Evolutionary conservation across 2,797 vertebrate species (phyloP), one percentile per base, ranked within the genome.

Genomic region (Nyctibius grandis): DNA sequence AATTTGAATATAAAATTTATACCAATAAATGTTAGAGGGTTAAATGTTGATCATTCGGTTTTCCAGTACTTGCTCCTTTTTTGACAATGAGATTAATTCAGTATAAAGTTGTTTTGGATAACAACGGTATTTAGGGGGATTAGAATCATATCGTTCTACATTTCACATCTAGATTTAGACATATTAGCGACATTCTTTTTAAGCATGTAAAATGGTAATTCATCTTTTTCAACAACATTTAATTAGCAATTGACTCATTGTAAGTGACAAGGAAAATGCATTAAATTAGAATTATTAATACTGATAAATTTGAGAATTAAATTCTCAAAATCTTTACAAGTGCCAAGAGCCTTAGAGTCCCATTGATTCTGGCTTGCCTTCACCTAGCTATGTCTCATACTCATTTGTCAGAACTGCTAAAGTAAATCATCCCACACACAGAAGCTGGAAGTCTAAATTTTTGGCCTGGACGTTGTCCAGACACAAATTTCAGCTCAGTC

Each of bases 201-300:
- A 77, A 77, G 77, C 91, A 67, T 45, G 74, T 74, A 85, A 96
- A 97, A 91, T 61, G 68, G 63, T 72, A 91, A 91, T 94, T 95
- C 15, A 38, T 93, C 88, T 88, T 86, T 92, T 93, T 81, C 85
- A 88, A 74, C 81, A 93, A 88, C 51, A 67, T 74, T 93, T 95
- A 91, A 95, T 93, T 94, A 91, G 29, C 28, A 33, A 34, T 84
- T 93, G 88, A 79, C 74, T 95, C 73, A 74, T 78, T 80, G 53
- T 73, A 90, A 94, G 44, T 93, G 88, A 89, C 93, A 87, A 67
- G 51, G 40, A 84, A 96, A 96, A 95, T 87, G 63, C 80, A 91
- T 96, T 91, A 50, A 69, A 88, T 95, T 89, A 87, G 56, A 93
- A 93, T 89, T 93, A 93, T 82, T 96, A 96, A 90, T 95, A 86